These are phyloP conservation scores for Calidris pygmaea DNA, from an alignment of 2,113 vertebrate species.

Conservation along the genomic window DNA sequence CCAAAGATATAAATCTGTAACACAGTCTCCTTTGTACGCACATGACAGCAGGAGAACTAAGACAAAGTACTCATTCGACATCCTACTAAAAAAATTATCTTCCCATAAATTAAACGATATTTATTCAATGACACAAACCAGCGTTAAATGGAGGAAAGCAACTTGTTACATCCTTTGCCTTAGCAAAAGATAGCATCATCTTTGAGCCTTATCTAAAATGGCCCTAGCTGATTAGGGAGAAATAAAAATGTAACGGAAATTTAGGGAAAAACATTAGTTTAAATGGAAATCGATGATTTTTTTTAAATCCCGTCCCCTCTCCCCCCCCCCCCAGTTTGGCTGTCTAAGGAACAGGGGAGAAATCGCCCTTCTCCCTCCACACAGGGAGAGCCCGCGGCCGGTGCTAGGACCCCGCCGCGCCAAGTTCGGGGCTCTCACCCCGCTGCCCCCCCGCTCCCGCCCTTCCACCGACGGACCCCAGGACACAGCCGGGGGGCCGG, in stretches of 20 bases:
- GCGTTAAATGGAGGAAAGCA: not conserved
- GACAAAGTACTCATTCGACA: not conserved
- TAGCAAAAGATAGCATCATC: not conserved
- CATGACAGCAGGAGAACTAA: not conserved
- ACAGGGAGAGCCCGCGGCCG: not conserved
- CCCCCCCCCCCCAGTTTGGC: not conserved
- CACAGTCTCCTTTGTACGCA: not conserved
- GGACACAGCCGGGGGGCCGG: not conserved
- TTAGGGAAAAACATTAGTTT: not conserved
- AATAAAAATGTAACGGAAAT: not conserved
- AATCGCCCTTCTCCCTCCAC: not conserved
- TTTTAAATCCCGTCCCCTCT: not conserved
- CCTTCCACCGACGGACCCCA: not conserved
- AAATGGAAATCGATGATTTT: not conserved
- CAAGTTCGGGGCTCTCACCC: not conserved
- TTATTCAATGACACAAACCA: not conserved
- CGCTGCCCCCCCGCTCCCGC: not conserved
- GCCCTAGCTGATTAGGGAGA: not conserved
- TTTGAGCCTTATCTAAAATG: conserved; percentile 8
- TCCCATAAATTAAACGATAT: not conserved
- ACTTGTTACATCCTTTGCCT: not conserved
- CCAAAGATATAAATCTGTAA: not conserved
- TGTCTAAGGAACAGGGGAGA: not conserved
- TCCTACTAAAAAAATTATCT: not conserved
- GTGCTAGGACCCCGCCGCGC: not conserved